A percentile compares a stretch with the other conserved stretches of the same genome.
These are phyloP conservation scores for Basileuterus tristriatus DNA, from an alignment of 2,797 vertebrate species.

Conservation along the genomic window DNA sequence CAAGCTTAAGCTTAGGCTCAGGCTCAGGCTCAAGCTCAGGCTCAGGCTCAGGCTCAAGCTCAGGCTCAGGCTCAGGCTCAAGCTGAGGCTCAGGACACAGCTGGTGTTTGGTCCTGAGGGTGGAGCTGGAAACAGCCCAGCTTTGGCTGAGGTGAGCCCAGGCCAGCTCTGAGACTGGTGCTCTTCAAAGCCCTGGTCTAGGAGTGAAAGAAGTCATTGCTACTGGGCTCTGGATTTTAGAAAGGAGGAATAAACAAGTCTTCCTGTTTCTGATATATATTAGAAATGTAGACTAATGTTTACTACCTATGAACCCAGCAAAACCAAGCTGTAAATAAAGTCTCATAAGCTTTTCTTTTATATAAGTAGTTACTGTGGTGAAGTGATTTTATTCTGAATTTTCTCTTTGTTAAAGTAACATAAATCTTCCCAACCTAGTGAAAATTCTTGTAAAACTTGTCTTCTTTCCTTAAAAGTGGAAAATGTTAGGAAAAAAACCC, in stretches of 20 bases:
- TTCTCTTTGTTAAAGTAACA: not conserved
- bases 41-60: not conserved
- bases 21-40: too few relatives aligned
- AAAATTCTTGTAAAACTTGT: not conserved
- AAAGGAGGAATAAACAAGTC: not conserved
- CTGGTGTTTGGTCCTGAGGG: accelerated
- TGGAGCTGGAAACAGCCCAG: not conserved
- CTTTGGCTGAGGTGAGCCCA: accelerated
- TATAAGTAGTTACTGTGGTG: not conserved
- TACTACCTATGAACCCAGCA: not conserved
- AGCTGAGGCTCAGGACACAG: not conserved
- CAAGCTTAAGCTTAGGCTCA: too few relatives aligned
- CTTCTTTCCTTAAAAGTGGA: not conserved
- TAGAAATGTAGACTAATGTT: not conserved
- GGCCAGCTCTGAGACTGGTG: accelerated
- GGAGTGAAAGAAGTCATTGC: not conserved
- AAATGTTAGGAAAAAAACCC: accelerated
- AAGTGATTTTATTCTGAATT: not conserved
- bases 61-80: not conserved
- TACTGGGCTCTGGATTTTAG: not conserved
- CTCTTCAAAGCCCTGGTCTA: not conserved
- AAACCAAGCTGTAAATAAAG: not conserved
- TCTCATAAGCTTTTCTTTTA: not conserved
- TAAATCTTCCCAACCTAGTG: not conserved
- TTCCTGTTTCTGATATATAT: not conserved